Evolutionary conservation across 1,140 invertebrate genomes (phyloP).

Genomic region (Parasteatoda tepidariorum): DNA sequence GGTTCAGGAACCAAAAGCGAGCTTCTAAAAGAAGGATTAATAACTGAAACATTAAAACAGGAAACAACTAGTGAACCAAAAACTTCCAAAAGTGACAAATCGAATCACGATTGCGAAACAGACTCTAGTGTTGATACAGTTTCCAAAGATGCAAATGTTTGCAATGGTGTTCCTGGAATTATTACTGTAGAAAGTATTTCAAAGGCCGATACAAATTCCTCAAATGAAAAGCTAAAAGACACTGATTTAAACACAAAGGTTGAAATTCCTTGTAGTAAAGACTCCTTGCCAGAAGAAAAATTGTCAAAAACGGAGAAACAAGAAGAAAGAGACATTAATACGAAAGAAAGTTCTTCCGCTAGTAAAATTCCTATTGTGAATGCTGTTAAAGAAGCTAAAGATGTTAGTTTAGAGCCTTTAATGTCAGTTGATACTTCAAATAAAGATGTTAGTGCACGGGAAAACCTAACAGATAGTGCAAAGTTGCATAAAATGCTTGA

Average conservation of each 20-base stretch:
- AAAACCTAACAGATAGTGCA: slow-evolving; percentile 52
- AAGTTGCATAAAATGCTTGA: slow-evolving; percentile 28
- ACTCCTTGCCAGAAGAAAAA: not conserved
- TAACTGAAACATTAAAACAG: not conserved
- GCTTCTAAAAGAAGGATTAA: not conserved
- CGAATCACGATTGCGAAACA: too few relatives aligned
- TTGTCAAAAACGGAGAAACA: not conserved
- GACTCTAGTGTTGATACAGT: not conserved
- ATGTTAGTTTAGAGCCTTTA: not conserved
- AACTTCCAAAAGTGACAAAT: not conserved
- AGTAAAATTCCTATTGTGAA: too few relatives aligned
- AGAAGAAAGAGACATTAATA: not conserved
- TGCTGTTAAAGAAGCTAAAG: not conserved
- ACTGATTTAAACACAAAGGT: not conserved
- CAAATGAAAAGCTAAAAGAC: slow-evolving; percentile 1
- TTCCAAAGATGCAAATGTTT: not conserved
- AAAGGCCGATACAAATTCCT: slow-evolving; percentile 23
- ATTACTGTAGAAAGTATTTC: slow-evolving; percentile 49
- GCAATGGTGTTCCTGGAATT: slow-evolving; percentile 56
- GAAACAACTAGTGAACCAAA: not conserved
- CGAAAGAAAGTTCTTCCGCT: not conserved
- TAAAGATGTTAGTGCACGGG: not conserved
- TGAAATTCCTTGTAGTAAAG: not conserved
- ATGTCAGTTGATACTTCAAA: not conserved
- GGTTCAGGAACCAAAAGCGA: not conserved